phyloP scores from a whole-genome alignment of 2,888 invertebrate genomes.

The Neocrepidodera transversa region DNA sequence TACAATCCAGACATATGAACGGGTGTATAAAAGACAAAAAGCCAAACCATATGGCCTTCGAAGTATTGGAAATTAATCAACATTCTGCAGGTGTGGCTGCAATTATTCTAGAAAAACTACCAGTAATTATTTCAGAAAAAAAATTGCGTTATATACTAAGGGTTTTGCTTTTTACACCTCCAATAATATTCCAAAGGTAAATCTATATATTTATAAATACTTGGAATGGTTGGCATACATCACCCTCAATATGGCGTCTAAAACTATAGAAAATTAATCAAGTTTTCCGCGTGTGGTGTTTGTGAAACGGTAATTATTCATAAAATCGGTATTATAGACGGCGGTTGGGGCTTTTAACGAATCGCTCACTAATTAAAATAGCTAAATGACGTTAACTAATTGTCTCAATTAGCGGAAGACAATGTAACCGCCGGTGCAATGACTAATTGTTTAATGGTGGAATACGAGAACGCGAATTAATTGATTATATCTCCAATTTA shows the following conservation, averaged over 20 bases:
- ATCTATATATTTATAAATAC: too few relatives aligned
- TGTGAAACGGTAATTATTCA: slow-evolving; percentile 38
- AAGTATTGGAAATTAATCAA: slow-evolving; percentile 26
- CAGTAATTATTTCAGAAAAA: too few relatives aligned
- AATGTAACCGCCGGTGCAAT: slow-evolving; percentile 50
- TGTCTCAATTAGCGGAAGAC: slow-evolving; percentile 57
- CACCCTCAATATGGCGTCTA: too few relatives aligned
- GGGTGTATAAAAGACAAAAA: slow-evolving; percentile 19
- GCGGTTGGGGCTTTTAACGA: slow-evolving; percentile 49
- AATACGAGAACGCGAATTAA: slow-evolving; percentile 40
- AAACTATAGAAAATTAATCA: slow-evolving; percentile 32
- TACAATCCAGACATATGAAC: slow-evolving; percentile 30
- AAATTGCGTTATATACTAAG: too few relatives aligned
- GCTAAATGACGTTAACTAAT: slow-evolving; percentile 57
- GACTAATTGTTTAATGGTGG: slow-evolving; percentile 52
- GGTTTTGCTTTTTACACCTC: too few relatives aligned
- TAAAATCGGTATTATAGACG: slow-evolving; percentile 47
- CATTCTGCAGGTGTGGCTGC: slow-evolving; percentile 6
- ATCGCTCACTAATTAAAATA: slow-evolving; percentile 53
- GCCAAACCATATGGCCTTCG: slow-evolving; percentile 16
- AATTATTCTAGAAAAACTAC: slow-evolving; percentile 1
- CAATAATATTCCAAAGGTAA: too few relatives aligned
- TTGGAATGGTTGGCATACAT: too few relatives aligned
- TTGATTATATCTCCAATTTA: slow-evolving; percentile 26
- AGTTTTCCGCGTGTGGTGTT: slow-evolving; percentile 39